Base-by-base conservation (phyloP, 2,888 invertebrate genomes). In the Zaprionus bogoriensis region DNA sequence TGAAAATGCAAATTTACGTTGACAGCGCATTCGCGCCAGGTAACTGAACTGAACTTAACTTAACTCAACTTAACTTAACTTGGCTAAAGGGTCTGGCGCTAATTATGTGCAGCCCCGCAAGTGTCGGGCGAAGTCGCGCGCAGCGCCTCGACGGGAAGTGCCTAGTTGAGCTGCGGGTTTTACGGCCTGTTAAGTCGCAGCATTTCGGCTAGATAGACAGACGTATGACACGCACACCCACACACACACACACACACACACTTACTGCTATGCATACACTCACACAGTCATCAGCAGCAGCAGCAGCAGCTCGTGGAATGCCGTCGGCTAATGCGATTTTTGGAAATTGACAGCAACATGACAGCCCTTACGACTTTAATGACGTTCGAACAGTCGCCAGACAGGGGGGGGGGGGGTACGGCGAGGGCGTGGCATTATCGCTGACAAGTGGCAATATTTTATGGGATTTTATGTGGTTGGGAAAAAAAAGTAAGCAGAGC, bases 331-430 rank as follows among this genome's bases (percentile, higher is more conserved):
- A 80, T 82, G 79, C 77, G 72, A 82, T 81, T 79, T 71, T 75
- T 71, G 61, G 54, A 69, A 87, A 87, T 84, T 87, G 87, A 87
- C 87, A 87, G 86, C 78, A 47, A 87, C 84, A 80, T 86, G 87
- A 87, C 87, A 87, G 70, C 70, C 69, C 83, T 74, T 87, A 82
- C 81, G 80, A 78, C 67, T 87, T 75, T 82, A 87, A 85, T 80
- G 80, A 81, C 74, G 51, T 7, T 7, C 6, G 12, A 23, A 23
- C 32, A 36, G 32, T 32, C 6, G 12, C 30, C 30, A 20, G 3
- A 27, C 20, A 5, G 10, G 17, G 3, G 9, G 9, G n/a, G 27
- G 27, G 20, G 3, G 9, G 7, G 38, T n/a, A n/a, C 41, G 25
- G 42, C 4, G 19, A 22, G 14, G 10, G 50, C n/a, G 28, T 25